phyloP scores from a whole-genome alignment of 2,113 vertebrate species.

The Strigops habroptila region DNA sequence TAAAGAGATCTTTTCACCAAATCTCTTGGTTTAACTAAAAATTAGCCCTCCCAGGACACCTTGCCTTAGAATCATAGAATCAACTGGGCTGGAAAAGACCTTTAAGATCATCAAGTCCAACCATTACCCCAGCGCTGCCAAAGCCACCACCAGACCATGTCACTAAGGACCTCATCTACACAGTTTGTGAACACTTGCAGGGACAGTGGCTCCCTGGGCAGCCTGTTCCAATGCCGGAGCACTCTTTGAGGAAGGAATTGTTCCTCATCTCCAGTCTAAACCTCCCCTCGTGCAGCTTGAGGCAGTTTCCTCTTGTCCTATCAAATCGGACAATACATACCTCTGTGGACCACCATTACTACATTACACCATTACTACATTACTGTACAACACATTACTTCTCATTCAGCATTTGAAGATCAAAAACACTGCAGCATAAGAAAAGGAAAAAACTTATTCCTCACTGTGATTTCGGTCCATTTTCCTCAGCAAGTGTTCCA shows the following conservation, averaged over 20 bases:
- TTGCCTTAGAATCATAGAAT: background rate
- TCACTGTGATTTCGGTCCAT: background rate
- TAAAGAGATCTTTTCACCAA: background rate
- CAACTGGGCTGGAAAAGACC: background rate
- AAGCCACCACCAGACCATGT: background rate
- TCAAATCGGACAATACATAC: background rate
- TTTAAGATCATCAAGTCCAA: background rate
- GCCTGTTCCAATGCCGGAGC: background rate
- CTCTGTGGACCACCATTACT: background rate
- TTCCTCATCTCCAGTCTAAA: background rate
- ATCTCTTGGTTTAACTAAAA: background rate
- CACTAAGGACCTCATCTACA: background rate
- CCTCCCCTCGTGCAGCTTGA: background rate
- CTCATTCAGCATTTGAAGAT: background rate
- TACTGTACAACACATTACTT: no score
- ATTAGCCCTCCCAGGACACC: background rate
- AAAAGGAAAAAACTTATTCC: background rate
- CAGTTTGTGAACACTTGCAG: background rate
- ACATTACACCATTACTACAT: background rate
- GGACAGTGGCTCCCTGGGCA: background rate
- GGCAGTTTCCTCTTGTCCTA: background rate
- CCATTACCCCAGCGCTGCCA: background rate
- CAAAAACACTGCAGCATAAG: background rate
- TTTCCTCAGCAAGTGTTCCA: background rate
- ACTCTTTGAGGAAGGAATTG: background rate